Percentiles rank a stretch among this genome's conserved stretches.
Conservation (phyloP, 2,888 invertebrate species). For the Zonitis immaculata region DNA sequence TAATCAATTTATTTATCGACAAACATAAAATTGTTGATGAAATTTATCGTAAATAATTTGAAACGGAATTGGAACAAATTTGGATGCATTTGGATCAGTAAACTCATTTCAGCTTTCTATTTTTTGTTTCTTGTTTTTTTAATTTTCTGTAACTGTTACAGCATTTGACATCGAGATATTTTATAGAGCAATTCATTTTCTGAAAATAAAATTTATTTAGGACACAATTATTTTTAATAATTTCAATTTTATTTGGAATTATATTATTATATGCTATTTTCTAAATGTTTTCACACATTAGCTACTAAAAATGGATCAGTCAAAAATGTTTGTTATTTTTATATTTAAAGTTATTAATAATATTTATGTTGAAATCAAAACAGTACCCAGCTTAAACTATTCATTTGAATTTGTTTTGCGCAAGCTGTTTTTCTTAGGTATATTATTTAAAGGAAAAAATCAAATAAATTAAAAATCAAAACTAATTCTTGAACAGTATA, state of each 20-base stretch:
- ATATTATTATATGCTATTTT: background rate
- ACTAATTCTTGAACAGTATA: too few relatives aligned
- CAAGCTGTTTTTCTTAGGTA: constrained; percentile 1
- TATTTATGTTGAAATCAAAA: constrained; percentile 16
- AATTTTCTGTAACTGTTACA: constrained; percentile 7
- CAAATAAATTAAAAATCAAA: background rate
- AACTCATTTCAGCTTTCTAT: constrained; percentile 8
- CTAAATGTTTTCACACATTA: constrained; percentile 2
- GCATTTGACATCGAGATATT: constrained; percentile 9
- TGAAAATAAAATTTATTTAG: constrained; percentile 25
- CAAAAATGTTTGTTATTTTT: constrained; percentile 17
- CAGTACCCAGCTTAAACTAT: constrained; percentile 11
- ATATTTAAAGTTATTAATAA: constrained; percentile 18
- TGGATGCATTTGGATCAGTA: constrained; percentile 4
- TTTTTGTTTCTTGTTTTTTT: too few relatives aligned
- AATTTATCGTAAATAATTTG: constrained; percentile 8
- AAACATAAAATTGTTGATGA: background rate
- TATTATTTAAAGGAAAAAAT: background rate
- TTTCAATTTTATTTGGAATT: background rate
- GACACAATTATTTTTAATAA: constrained; percentile 5
- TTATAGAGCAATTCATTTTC: constrained; percentile 21
- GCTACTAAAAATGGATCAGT: constrained; percentile 16
- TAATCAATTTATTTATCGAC: background rate
- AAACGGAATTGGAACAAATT: background rate
- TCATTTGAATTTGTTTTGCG: constrained; percentile 1